Conservation (phyloP, 2,113 vertebrate species). For the Petrocephalus microphthalmus region DNA sequence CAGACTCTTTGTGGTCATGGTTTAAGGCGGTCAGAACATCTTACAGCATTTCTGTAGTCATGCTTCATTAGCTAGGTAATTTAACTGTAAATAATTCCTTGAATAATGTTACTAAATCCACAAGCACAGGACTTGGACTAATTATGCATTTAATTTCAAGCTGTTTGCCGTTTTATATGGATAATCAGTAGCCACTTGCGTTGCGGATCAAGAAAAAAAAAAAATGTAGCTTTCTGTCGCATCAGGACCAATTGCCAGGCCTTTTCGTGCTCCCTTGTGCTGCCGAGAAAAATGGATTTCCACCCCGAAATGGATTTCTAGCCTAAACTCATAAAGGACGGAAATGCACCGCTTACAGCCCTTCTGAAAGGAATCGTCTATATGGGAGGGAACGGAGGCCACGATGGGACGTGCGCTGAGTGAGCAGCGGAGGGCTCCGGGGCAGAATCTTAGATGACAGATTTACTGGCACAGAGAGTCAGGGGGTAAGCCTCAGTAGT, state of each 20-base stretch:
- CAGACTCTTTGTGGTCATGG: neutral
- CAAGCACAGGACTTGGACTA: neutral
- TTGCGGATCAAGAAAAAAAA: neutral
- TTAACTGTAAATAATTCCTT: conserved; percentile 12
- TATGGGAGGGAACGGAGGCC: neutral
- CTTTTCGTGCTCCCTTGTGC: neutral
- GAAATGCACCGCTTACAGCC: neutral
- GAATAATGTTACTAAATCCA: conserved; percentile 10
- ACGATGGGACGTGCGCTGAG: neutral
- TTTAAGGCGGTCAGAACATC: neutral
- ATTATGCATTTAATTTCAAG: conserved; percentile 17
- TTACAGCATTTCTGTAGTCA: neutral
- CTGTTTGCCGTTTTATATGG: neutral
- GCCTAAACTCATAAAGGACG: conserved; percentile 5
- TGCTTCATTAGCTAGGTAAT: neutral
- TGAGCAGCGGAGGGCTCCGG: neutral
- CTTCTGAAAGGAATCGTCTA: neutral
- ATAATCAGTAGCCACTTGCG: neutral
- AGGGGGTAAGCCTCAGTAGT: neutral
- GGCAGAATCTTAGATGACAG: neutral
- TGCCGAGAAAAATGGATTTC: neutral
- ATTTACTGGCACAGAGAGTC: neutral
- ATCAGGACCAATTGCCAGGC: neutral
- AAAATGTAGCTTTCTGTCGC: neutral
- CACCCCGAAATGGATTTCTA: neutral